phyloP scores from a whole-genome alignment of 1,140 invertebrate species.

The Sitobion miscanthi region DNA sequence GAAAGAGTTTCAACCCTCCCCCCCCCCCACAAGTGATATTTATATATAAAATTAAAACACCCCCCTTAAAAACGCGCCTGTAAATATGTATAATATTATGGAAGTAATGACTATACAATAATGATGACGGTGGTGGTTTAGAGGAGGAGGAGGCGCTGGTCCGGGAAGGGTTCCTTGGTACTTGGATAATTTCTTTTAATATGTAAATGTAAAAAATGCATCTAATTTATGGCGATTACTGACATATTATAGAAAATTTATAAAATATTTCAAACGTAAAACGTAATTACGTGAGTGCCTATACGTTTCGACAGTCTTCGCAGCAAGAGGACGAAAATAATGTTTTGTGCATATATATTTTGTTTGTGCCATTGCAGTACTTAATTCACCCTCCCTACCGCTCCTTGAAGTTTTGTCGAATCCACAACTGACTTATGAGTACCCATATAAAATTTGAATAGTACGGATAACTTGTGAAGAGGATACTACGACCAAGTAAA shows the following conservation, averaged over 20 bases:
- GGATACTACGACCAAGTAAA: no score
- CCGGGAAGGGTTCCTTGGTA: no score
- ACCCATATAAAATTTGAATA: no score
- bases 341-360: neutral
- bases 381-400: neutral
- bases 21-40: neutral
- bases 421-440: no score
- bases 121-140: neutral
- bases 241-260: neutral
- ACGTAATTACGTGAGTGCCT: no score
- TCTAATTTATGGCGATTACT: neutral
- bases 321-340: neutral
- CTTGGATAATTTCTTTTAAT: neutral
- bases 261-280: neutral
- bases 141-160: neutral
- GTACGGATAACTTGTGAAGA: no score
- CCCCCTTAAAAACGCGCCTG: neutral
- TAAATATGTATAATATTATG: neutral
- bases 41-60: neutral
- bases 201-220: neutral
- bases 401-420: no score
- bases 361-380: neutral
- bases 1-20: neutral
- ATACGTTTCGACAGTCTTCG: no score
- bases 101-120: neutral